Base-by-base conservation (phyloP, 1,140 invertebrate species). In the Protaetia brevitarsis region DNA sequence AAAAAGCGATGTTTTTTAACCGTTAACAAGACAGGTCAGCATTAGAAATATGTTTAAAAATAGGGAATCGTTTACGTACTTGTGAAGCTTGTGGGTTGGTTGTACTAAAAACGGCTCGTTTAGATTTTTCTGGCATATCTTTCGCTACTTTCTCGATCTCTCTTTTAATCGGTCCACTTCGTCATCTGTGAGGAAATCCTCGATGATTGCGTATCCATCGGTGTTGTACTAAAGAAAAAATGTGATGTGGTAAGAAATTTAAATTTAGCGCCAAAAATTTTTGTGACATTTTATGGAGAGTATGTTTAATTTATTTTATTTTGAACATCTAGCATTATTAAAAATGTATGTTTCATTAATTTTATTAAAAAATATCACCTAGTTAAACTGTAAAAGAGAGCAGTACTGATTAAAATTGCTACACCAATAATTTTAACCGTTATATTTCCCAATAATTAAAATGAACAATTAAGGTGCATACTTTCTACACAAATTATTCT, bases 201-300 rank as follows among this genome's bases (percentile, higher is more conserved):
- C 89, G 64, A 98, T 77, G 1, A 96, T 84, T 11, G 88, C 85
- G 74, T 86, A 97, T 8, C 96, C 96, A 81, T 96, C 87, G 71
- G 85, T 81, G 19, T 89, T 81, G 69, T 93, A 88, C 91, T 95
- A 73, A 61, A 76, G 77, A 71, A 51, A 13, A 51, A 56, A 36
- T 13, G 16, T 37, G 0, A 37, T 37, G 77, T 70, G 16, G 19
- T 7, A 37, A 37, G 2, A 5, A 5, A 37, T 13, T 3, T 13
- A 36, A 8, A 36, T n/a, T n/a, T n/a, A 36, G 34, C 34, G 34
- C 2, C 8, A 13, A 36, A 36, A 13, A 37, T 37, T 13, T 37
- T 37, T 37, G 16, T 37, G 1, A 37, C 34, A 3, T 13, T 16
- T 37, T 37, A 6, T 11, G 10, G n/a, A 37, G n/a, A 56, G 16